Base-by-base conservation (phyloP, 23 tunicate species). In the Styela plicata region DNA sequence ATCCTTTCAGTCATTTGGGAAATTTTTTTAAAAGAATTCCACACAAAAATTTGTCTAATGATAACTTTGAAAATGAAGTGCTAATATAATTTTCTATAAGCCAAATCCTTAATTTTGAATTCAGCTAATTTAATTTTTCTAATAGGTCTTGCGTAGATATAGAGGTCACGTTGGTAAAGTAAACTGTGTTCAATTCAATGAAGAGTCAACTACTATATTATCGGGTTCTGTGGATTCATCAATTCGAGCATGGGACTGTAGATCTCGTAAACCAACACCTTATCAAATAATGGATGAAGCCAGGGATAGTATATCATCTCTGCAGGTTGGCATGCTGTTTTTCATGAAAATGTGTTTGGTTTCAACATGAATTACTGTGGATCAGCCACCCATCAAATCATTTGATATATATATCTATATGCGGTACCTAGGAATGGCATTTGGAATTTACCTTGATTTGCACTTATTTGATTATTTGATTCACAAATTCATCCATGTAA, bases 101-200 rank as follows among this genome's bases (percentile, higher is more conserved):
- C n/a, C n/a, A n/a, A n/a, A n/a, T n/a, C n/a, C n/a, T n/a, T n/a
- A 18, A 61, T 21, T 19, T 19, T 21, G 21, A 61, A 18, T 21
- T 61, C 57, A 44, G 13, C 13, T 5, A 44, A 44, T 44, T 13
- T 44, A 5, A 44, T 44, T 44, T 44, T 44, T 44, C 57, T 75
- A 33, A 25, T 44, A 89, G 92, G 85, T 95, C 30, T 63, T 96
- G 27, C 85, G 99, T 34, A 37, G 99, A 33, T 96, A 80, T 78
- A 87, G 99, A n/a, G 99, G 99, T 2, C 99, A 96, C 68, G 99
- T 89, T 33, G 99, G 97, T 31, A 82, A 91, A 52, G 97, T 96
- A 7, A 91, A 96, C 36, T 91, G 97, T 80, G 97, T 96, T 31
- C 81, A 85, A 52, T 91, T 96, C 52, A 96, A 96, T 73, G 99